phyloP scores from a whole-genome alignment of 2,797 vertebrate genomes.

The Pteronotus mesoamericanus region DNA sequence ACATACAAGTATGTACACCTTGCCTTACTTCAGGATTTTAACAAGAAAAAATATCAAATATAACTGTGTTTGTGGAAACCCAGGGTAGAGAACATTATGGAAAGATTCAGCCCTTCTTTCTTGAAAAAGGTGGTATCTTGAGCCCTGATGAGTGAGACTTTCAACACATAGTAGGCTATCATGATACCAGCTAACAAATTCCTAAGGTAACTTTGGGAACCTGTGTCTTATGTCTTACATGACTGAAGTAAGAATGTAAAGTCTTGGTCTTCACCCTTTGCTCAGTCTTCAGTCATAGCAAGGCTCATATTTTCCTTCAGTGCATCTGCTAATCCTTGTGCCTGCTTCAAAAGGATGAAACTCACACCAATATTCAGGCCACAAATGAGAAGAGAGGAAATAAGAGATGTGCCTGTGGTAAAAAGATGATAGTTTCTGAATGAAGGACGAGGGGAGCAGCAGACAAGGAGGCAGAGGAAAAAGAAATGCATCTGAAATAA shows the following conservation, averaged over 20 bases:
- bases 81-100: neutral
- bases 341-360: constrained; percentile 54
- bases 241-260: constrained; percentile 46
- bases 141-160: constrained; percentile 39
- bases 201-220: constrained; percentile 63
- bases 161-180: neutral
- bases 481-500: neutral
- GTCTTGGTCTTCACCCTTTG: constrained; percentile 54
- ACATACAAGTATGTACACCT: neutral
- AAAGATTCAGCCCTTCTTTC: neutral
- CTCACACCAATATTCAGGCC: constrained; percentile 47
- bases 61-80: neutral
- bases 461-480: neutral
- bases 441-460: neutral
- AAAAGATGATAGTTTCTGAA: neutral
- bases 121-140: neutral
- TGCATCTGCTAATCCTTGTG: constrained; percentile 35
- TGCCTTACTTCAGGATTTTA: constrained; percentile 26
- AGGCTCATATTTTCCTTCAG: constrained; percentile 55
- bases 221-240: neutral
- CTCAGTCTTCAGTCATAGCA: constrained; percentile 44
- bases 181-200: constrained; percentile 44
- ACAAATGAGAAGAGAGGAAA: constrained; percentile 44
- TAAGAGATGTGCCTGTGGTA: neutral
- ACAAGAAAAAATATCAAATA: neutral